A percentile compares a stretch with the other conserved stretches of the same genome.
These are phyloP conservation scores for Smittia aterrima DNA, from an alignment of 2,888 invertebrate genomes.

Conservation along the genomic window DNA sequence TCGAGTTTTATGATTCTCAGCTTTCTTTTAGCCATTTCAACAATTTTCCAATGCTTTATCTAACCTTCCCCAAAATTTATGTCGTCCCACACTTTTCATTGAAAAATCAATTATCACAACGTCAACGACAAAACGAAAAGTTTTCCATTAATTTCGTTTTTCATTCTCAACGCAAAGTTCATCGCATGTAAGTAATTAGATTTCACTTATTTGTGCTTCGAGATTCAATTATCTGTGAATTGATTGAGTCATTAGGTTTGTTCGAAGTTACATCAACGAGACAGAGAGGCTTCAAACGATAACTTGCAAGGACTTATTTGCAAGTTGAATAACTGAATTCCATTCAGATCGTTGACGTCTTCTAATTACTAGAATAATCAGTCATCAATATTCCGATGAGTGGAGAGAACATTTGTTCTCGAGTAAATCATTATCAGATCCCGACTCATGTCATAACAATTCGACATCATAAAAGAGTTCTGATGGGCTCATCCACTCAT, in stretches of 20 bases:
- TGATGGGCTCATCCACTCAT: not conserved
- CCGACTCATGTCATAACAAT: no score
- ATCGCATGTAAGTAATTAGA: not conserved
- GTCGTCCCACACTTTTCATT: not conserved
- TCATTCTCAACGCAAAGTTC: not conserved
- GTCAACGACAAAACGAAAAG: not conserved
- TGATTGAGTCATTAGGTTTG: conserved; percentile 7
- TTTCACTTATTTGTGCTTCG: not conserved
- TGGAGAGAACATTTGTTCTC: no score
- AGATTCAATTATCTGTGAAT: not conserved
- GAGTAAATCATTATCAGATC: no score
- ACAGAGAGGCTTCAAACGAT: no score
- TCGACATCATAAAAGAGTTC: no score
- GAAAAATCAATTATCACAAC: conserved; percentile 8
- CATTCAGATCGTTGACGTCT: no score
- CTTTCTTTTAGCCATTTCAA: conserved; percentile 17
- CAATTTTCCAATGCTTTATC: not conserved
- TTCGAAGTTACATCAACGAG: not conserved
- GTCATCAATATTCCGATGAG: no score
- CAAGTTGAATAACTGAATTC: no score
- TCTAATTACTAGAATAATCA: no score
- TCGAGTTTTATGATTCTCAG: not conserved
- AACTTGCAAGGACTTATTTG: no score
- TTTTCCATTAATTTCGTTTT: conserved; percentile 6
- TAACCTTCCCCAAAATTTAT: not conserved